phyloP scores from a whole-genome alignment of 2,888 invertebrate genomes.

The Scaptomyza reducta region DNA sequence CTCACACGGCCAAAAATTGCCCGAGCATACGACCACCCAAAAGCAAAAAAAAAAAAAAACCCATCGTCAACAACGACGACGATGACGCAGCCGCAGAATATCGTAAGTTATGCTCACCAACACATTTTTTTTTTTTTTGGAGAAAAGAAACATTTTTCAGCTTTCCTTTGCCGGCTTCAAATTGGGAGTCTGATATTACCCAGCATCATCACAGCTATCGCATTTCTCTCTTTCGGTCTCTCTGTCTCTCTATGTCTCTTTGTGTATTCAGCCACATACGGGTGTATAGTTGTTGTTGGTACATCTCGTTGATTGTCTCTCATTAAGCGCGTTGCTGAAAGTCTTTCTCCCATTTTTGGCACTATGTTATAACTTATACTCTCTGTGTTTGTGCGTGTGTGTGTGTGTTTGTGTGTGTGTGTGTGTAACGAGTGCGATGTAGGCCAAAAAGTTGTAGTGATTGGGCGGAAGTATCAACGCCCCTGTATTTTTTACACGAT shows the following conservation, averaged over 20 bases:
- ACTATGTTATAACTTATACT: background rate
- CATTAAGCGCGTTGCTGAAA: constrained; percentile 42
- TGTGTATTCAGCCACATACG: constrained; percentile 35
- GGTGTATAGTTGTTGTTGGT: constrained; percentile 1
- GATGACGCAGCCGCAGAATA: constrained; percentile 39
- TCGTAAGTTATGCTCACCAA: constrained; percentile 28
- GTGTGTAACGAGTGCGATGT: constrained; percentile 32
- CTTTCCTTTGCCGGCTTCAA: constrained; percentile 34
- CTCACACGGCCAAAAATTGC: constrained; percentile 35
- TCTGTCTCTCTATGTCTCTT: background rate
- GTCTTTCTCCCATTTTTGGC: constrained; percentile 1
- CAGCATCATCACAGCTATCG: constrained; percentile 19
- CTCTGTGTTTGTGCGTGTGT: background rate
- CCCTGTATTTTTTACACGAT: constrained; percentile 51
- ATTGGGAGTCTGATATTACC: constrained; percentile 22
- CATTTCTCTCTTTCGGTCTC: background rate
- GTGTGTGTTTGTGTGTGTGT: background rate
- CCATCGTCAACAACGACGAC: constrained; percentile 14
- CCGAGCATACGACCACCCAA: constrained; percentile 17
- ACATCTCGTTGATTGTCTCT: constrained; percentile 29
- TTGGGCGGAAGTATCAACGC: constrained; percentile 47
- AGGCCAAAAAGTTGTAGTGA: constrained; percentile 42
- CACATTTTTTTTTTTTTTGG: constrained; percentile 16
- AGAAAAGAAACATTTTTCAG: constrained; percentile 37
- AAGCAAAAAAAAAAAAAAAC: background rate